A percentile compares a stretch with the other conserved stretches of the same genome.
phyloP scores from a whole-genome alignment of 2,888 invertebrate species.

The Trachelus tabidus region DNA sequence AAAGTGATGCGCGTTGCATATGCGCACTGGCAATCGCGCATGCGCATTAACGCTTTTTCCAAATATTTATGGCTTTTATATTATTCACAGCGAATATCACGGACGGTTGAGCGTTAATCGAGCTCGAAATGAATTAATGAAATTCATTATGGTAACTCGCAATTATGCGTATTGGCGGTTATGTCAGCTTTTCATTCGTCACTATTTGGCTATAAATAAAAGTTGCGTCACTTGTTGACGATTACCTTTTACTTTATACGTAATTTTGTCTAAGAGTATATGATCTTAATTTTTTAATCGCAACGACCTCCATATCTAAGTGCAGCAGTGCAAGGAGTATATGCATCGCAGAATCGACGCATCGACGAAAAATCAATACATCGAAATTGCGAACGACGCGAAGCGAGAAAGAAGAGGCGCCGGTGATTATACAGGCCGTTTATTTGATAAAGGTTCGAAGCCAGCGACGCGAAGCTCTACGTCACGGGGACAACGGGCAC shows the following conservation, averaged over 20 bases:
- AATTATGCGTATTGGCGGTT: neutral
- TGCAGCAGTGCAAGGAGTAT: neutral
- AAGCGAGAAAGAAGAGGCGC: constrained; percentile 14
- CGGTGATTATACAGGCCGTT: constrained; percentile 50
- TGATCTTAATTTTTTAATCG: neutral
- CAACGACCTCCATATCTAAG: neutral
- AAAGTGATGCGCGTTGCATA: constrained; percentile 3
- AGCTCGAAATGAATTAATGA: neutral
- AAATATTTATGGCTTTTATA: neutral
- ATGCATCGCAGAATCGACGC: neutral
- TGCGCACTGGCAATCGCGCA: neutral
- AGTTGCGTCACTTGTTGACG: neutral
- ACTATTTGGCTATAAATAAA: neutral
- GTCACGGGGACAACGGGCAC: constrained; percentile 24
- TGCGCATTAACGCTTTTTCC: neutral
- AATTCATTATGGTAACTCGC: neutral
- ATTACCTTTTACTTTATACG: neutral
- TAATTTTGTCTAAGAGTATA: neutral
- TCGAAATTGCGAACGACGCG: constrained; percentile 20
- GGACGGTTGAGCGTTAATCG: neutral
- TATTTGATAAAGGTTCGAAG: constrained; percentile 53
- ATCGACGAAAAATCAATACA: constrained; percentile 15
- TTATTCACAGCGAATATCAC: neutral
- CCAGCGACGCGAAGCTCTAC: constrained; percentile 26
- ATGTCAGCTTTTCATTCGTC: neutral